Evolutionary conservation across 2,888 invertebrate species (phyloP).

Genomic region (Ichneumoninae sp.): DNA sequence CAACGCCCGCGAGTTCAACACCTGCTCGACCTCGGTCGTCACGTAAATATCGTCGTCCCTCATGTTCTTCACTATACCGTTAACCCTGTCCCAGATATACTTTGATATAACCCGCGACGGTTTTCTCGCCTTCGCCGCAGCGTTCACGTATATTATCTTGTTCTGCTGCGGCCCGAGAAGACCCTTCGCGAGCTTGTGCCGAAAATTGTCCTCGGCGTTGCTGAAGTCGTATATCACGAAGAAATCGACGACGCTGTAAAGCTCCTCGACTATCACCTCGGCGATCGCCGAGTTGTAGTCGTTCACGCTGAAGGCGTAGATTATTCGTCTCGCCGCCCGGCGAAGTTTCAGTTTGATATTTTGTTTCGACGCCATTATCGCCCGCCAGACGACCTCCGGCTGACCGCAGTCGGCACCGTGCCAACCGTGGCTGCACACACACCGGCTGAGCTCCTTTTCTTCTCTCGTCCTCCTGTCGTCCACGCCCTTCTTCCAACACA

Average conservation of each 20-base stretch:
- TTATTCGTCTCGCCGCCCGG: conserved; percentile 85
- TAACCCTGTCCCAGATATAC: conserved; percentile 84
- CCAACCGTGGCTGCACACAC: conserved; percentile 87
- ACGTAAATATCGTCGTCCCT: conserved; percentile 87
- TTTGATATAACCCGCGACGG: conserved; percentile 76
- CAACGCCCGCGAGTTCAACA: conserved; percentile 87
- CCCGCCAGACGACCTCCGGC: conserved; percentile 89
- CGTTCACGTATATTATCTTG: conserved; percentile 86
- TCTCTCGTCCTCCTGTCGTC: conserved; percentile 76
- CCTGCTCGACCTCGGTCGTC: conserved; percentile 86
- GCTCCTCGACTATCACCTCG: conserved; percentile 87
- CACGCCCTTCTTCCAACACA: conserved; percentile 80
- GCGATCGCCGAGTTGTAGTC: conserved; percentile 86
- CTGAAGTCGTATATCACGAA: conserved; percentile 87
- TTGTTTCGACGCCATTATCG: conserved; percentile 86
- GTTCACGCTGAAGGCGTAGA: conserved; percentile 86
- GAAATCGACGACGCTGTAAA: conserved; percentile 87
- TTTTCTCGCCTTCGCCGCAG: conserved; percentile 73
- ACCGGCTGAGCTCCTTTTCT: conserved; percentile 80
- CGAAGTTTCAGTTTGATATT: conserved; percentile 84
- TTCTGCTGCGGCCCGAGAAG: conserved; percentile 85
- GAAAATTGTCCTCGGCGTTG: conserved; percentile 83
- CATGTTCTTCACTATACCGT: conserved; percentile 83
- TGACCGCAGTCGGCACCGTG: conserved; percentile 88
- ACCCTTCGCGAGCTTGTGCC: conserved; percentile 84